Evolutionary conservation across 2,113 vertebrate species (phyloP).

Genomic region (Upupa epops): DNA sequence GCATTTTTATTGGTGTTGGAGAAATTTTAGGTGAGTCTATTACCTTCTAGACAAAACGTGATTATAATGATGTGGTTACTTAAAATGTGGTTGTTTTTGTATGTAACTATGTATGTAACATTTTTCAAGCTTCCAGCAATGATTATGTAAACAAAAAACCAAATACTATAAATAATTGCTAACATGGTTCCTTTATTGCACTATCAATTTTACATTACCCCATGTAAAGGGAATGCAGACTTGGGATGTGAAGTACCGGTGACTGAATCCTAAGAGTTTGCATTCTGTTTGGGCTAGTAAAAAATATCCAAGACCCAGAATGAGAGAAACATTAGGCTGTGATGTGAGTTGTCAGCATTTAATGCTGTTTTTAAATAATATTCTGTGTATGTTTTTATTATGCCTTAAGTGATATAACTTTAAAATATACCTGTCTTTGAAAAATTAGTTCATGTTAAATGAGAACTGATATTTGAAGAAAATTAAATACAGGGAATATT

Average conservation of each 20-base stretch:
- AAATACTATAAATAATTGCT: not conserved
- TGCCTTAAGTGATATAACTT: not conserved
- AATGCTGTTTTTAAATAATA: not conserved
- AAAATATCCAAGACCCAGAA: not conserved
- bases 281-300: not conserved
- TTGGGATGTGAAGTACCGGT: not conserved
- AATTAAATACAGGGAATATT: not conserved
- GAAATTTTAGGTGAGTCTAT: constrained; percentile 90
- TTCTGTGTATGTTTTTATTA: not conserved
- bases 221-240: not conserved
- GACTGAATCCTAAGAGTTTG: not conserved
- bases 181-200: not conserved
- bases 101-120: not conserved
- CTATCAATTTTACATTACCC: not conserved
- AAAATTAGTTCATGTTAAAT: not conserved
- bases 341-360: not conserved
- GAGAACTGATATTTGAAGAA: not conserved
- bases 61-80: not conserved
- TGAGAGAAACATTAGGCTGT: not conserved
- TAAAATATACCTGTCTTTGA: not conserved
- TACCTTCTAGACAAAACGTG: not conserved
- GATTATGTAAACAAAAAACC: not conserved
- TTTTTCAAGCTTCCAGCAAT: not conserved
- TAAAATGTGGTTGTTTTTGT: not conserved
- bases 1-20: constrained; percentile 93